phyloP scores from a whole-genome alignment of 2,113 vertebrate species.

The Desmodus rotundus region DNA sequence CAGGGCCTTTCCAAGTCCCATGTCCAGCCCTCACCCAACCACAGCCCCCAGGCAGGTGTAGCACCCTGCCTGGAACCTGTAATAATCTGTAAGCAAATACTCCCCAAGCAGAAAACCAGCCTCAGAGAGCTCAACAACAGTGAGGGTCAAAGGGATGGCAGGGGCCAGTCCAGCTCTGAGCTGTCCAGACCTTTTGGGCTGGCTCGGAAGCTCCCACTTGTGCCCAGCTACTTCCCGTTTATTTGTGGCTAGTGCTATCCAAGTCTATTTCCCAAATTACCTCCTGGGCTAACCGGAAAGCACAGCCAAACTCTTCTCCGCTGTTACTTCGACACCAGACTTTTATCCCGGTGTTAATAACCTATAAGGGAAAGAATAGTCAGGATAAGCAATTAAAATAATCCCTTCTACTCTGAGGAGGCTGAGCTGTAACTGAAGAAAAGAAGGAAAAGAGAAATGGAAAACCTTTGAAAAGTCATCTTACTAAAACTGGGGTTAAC shows the following conservation, averaged over 20 bases:
- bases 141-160: fast-evolving
- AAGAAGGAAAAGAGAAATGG: fast-evolving
- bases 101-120: neutral
- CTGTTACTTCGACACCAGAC: conserved; percentile 96
- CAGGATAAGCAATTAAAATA: fast-evolving
- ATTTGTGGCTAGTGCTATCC: fast-evolving
- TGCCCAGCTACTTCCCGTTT: fast-evolving
- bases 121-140: fast-evolving
- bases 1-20: neutral
- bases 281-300: conserved; percentile 97
- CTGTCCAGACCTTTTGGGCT: fast-evolving
- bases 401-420: no score
- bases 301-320: conserved; percentile 94
- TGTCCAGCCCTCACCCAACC: fast-evolving
- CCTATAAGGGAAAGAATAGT: conserved; percentile 76
- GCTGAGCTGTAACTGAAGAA: neutral
- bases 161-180: fast-evolving
- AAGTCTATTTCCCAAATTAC: conserved; percentile 76
- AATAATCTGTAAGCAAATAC: neutral
- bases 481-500: fast-evolving
- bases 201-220: fast-evolving
- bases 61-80: neutral
- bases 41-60: fast-evolving
- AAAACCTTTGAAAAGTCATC: fast-evolving
- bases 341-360: conserved; percentile 97